Evolutionary conservation across 2,113 vertebrate genomes (phyloP).

Genomic region (Lamprologus speciosus): DNA sequence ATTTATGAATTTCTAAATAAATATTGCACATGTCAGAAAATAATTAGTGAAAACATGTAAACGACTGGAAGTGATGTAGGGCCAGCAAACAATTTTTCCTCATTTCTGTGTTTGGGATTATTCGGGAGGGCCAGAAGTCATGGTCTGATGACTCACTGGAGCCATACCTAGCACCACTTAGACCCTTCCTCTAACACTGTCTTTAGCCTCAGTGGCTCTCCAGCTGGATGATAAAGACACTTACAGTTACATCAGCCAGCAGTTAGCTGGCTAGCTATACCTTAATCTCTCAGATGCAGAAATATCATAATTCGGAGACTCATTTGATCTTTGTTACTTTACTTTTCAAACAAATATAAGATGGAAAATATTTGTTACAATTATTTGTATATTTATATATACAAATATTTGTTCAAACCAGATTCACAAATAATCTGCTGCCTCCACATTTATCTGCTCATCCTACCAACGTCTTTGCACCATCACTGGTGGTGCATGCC

Average conservation of each 20-base stretch:
- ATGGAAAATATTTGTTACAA: background rate
- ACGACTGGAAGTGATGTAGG: background rate
- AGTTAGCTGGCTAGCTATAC: background rate
- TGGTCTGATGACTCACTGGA: background rate
- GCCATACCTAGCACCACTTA: background rate
- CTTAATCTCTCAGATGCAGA: background rate
- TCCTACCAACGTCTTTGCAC: background rate
- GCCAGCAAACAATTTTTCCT: background rate
- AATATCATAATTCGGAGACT: background rate
- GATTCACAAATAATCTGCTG: background rate
- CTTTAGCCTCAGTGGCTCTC: background rate
- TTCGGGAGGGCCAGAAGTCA: background rate
- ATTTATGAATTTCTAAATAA: background rate
- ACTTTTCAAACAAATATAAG: background rate
- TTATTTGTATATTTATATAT: too few species aligned
- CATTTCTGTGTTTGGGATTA: background rate
- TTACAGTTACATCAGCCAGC: background rate
- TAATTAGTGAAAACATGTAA: background rate
- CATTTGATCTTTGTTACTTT: background rate
- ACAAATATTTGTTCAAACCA: background rate
- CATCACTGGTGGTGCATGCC: background rate
- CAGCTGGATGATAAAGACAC: background rate
- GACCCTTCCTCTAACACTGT: background rate
- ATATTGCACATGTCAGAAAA: background rate
- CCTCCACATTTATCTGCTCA: background rate